Base-by-base conservation (phyloP, 2,113 vertebrate genomes). In the Gavia stellata region DNA sequence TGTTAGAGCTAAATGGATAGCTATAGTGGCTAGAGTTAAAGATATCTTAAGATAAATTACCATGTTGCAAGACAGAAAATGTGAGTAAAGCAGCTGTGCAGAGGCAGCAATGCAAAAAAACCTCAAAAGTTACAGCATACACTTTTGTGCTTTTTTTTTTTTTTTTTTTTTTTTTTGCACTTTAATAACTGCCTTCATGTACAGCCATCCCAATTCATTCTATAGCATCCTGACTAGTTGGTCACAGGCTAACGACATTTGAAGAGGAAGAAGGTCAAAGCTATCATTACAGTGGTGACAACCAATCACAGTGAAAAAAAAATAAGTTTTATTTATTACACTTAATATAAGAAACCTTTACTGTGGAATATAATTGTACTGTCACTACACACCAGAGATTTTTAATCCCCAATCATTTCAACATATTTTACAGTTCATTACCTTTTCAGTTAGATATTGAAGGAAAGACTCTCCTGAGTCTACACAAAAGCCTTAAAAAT, bases 361-460 rank as follows among this genome's bases (percentile, higher is more conserved):
- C 97, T 97, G 98, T 97, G 94, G 98, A 98, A 98, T 98, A 98
- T 98, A 98, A 98, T 98, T 98, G 98, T 97, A 97, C 98, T 98
- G 97, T 98, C 98, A 98, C 98, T 98, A 97, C 98, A 98, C 98
- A 98, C 98, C 97, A 98, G 98, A 98, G 98, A 98, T 98, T 98
- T 98, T 98, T 98, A 98, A 98, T 98, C 98, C 98, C 98, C 97
- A 98, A 98, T 98, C 98, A 98, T 98, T 98, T 97, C 98, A 97
- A 98, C 97, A 98, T 98, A 98, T 98, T 98, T 98, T 98, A 98
- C 98, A 98, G 98, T 98, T 98, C 98, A 98, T 98, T 98, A 98
- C 98, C 98, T 98, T 98, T 98, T 96, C 96, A 97, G 98, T 98
- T 98, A 98, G 97, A 97, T 97, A 98, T 88, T 97, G 91, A 96